phyloP scores from a whole-genome alignment of 2,113 vertebrate species.

The Vidua macroura region DNA sequence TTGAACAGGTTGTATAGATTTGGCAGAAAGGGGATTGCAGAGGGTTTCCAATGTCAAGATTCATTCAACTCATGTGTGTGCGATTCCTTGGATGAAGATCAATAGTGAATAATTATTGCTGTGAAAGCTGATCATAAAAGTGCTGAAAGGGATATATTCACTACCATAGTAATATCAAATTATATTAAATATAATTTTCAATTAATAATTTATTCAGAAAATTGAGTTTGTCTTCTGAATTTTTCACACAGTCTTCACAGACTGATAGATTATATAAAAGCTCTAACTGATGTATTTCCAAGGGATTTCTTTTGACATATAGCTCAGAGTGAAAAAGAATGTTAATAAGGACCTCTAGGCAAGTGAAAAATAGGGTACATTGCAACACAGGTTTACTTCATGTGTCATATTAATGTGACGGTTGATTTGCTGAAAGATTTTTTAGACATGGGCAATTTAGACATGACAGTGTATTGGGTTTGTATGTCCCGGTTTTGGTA shows the following conservation, averaged over 20 bases:
- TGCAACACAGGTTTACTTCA: constrained; percentile 1
- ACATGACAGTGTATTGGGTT: neutral
- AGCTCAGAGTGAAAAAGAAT: neutral
- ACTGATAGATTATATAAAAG: neutral
- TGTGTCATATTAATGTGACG: neutral
- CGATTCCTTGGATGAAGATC: neutral
- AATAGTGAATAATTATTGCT: neutral
- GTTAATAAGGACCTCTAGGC: neutral
- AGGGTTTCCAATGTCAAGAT: neutral
- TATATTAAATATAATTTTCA: neutral
- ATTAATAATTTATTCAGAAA: neutral
- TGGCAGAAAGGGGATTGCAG: neutral
- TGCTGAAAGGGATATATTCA: neutral
- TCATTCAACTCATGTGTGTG: neutral
- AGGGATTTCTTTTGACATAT: neutral
- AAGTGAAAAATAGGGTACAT: neutral
- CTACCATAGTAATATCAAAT: neutral
- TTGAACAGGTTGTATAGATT: neutral
- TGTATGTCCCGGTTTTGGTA: neutral
- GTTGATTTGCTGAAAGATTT: neutral
- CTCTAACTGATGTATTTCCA: neutral
- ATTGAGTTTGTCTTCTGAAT: neutral
- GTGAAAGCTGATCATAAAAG: neutral
- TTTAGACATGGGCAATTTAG: neutral
- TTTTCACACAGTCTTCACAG: neutral